Evolutionary conservation across 2,113 vertebrate species (phyloP), one percentile per base, ranked within the genome.

Genomic region (Hystrix cristata): DNA sequence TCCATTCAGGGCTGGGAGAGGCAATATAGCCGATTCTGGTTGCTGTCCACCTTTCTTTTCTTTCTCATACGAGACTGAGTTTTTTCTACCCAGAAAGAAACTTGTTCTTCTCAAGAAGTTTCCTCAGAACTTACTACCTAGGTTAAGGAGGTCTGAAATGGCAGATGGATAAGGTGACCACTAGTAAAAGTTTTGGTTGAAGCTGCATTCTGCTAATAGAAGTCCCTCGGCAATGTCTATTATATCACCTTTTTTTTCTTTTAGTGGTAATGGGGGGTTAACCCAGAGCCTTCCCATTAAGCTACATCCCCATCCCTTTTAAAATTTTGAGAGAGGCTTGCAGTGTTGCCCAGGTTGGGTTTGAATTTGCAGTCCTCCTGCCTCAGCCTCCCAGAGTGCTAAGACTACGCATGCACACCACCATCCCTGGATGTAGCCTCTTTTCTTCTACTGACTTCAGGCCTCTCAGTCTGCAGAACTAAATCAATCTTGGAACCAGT

Each of bases 21-120:
- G 13, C 16, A n/a, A 7, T 0, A 0, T 1, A 11, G 38, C 6
- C 38, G 27, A 27, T 38, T 18, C 3, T 11, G n/a, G 29, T n/a
- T 55, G 38, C 38, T 59, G 0, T 90, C 25, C 64, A 76, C 7
- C 8, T 86, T 46, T 62, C 43, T 81, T 51, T 57, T 25, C 11
- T 53, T 9, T 29, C 1, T 74, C 43, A 34, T 90, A 15, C 3
- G 10, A 78, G 7, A 92, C 9, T 1, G 84, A 78, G 31, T 46
- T 87, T 31, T 19, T 16, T 80, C 85, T 74, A 19, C 71, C 31
- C 11, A 18, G 27, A 86, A 91, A 67, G 86, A 88, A 59, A 4
- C 10, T 7, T 48, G 1, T 29, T 51, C 25, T 59, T 90, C 60
- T 29, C 59, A 76, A 18, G 15, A n/a, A 10, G 53, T 60, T 72